Conservation (phyloP, 1,140 invertebrate species). For the Xylocopa sonorina region DNA sequence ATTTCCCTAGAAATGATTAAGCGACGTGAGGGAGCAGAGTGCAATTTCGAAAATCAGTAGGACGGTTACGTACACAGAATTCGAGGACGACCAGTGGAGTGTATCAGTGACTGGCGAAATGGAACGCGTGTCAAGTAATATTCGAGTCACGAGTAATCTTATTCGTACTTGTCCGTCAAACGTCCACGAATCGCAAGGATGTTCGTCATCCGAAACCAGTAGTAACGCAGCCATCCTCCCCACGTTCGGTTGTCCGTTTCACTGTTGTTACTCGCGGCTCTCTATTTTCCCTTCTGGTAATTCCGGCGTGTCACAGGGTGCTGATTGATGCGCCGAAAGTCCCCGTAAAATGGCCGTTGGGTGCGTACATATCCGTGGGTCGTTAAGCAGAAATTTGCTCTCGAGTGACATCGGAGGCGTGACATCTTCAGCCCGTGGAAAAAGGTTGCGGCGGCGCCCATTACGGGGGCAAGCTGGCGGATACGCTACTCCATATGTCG, state of each 20-base stretch:
- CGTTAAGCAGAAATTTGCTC: slow-evolving; percentile 53
- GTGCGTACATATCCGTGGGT: slow-evolving; percentile 26
- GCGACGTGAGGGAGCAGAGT: too few species aligned
- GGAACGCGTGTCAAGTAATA: too few species aligned
- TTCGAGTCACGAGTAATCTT: too few species aligned
- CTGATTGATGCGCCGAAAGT: slow-evolving; percentile 45
- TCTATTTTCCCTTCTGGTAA: slow-evolving; percentile 29
- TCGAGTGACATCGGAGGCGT: slow-evolving; percentile 44
- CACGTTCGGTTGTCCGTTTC: background rate
- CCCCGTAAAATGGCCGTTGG: slow-evolving; percentile 21
- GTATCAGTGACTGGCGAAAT: too few species aligned
- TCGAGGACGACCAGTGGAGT: too few species aligned
- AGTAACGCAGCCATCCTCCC: background rate
- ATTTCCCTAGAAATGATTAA: too few species aligned
- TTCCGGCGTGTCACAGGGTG: slow-evolving; percentile 8
- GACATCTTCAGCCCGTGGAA: slow-evolving; percentile 55
- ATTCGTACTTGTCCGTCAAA: too few species aligned
- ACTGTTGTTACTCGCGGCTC: background rate
- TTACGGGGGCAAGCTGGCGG: slow-evolving; percentile 59
- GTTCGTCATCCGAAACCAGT: too few species aligned
- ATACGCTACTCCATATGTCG: slow-evolving; percentile 68
- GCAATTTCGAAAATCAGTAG: too few species aligned
- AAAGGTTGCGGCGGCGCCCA: slow-evolving; percentile 44
- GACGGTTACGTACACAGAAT: too few species aligned
- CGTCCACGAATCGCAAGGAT: too few species aligned